These are phyloP conservation scores for Ispidina picta DNA, from an alignment of 2,797 vertebrate genomes.

Conservation along the genomic window DNA sequence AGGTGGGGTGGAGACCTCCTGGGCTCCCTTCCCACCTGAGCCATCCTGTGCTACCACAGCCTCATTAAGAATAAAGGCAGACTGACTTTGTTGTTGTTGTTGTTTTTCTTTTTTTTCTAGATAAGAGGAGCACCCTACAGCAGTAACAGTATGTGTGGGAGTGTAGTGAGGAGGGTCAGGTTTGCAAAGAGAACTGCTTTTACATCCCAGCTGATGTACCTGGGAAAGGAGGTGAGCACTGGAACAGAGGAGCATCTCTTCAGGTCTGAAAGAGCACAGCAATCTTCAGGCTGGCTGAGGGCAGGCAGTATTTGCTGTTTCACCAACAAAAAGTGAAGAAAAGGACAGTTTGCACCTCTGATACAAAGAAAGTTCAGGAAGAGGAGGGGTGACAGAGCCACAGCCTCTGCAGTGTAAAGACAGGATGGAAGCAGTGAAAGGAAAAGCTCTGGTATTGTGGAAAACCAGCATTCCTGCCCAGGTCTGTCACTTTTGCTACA, in stretches of 20 bases:
- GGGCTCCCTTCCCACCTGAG: not conserved
- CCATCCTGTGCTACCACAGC: fast-evolving
- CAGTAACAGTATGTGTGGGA: fast-evolving
- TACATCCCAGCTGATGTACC: fast-evolving
- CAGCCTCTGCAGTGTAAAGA: not conserved
- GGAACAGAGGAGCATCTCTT: not conserved
- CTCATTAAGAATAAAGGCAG: not conserved
- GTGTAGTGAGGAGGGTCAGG: not conserved
- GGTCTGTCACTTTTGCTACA: not conserved
- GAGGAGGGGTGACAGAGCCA: not conserved
- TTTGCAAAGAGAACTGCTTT: not conserved
- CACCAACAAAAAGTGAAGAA: not conserved
- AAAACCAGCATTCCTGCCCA: not conserved
- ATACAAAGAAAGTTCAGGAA: not conserved
- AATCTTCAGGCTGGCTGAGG: not conserved
- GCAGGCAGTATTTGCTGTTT: not conserved
- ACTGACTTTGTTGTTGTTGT: not conserved
- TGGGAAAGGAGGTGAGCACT: not conserved
- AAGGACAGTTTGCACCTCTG: not conserved
- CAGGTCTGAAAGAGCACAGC: not conserved
- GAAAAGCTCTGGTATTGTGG: not conserved
- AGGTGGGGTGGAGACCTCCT: not conserved
- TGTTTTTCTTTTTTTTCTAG: not conserved
- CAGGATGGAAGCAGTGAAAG: not conserved
- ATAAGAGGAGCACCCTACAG: not conserved